Evolutionary conservation across 2,888 invertebrate genomes (phyloP), one percentile per base, ranked within the genome.

Genomic region (Brachyptera putata): DNA sequence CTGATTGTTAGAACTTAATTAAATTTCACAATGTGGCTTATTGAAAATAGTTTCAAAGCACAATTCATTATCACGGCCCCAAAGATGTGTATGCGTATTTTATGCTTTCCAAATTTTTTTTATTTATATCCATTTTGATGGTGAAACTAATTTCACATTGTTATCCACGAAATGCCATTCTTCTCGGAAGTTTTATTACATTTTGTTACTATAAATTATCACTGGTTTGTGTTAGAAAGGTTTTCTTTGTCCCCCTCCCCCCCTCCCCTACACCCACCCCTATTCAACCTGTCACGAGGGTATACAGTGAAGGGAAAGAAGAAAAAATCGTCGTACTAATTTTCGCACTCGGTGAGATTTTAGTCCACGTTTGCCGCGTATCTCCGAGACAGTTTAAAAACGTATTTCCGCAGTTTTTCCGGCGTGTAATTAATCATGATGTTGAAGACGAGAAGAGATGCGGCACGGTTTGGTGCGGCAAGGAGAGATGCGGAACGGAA

Each of bases 181-280:
- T 3, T 7, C 11, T n/a, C n/a, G n/a, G 41, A 22, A 46, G 46
- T 46, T 46, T 46, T 46, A 46, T 46, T 46, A 46, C 22, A 46
- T 46, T 46, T 21, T 46, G 46, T 46, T 22, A 46, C 46, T 46
- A 46, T 46, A 46, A 46, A 46, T 46, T 46, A 46, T 24, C n/a
- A 46, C 46, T 11, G n/a, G 46, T 24, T 46, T n/a, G 24, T 46
- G 4, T 3, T 24, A 22, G 46, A 46, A n/a, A 24, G n/a, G 7
- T 21, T n/a, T n/a, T 13, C 46, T 24, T 21, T 46, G 4, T 22
- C 24, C n/a, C 3, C 4, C 21, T n/a, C 24, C n/a, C 4, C 24
- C 24, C 46, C 24, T 24, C 24, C 46, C 24, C 21, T n/a, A 24
- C 16, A 21, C 22, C 46, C 24, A 13, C 22, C 21, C 46, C 46